Evolutionary conservation across 2,888 invertebrate genomes (phyloP), one percentile per base, ranked within the genome.

Genomic region (Lasioglossum marginatum): DNA sequence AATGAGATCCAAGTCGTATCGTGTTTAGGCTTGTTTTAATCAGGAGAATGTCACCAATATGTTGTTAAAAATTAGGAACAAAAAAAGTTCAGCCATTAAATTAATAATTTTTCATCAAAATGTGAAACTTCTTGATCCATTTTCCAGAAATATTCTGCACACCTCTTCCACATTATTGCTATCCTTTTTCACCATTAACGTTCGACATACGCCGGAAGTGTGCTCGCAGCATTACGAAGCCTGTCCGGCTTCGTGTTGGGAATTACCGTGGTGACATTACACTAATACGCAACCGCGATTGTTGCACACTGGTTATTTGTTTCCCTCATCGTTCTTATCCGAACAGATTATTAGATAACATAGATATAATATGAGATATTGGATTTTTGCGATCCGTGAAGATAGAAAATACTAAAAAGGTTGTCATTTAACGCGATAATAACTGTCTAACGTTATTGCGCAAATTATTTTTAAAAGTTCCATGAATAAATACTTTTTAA

Each of bases 171-270:
- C 57, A 79, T 81, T 75, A 63, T 40, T 40, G 75, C 70, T 63
- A 19, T 40, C 45, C 73, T 79, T n/a, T 57, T 57, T n/a, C 48
- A 10, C 12, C 37, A 3, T 78, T 68, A 80, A 37, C 60, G 85
- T 73, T 34, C 78, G 45, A 66, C 48, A 16, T 52, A 81, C 66
- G 76, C 87, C 87, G 87, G 87, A 87, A 87, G 81, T 77, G 68
- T 60, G 79, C 40, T 76, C 76, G 70, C 75, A 63, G 68, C 73
- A 48, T 76, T 48, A 73, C 80, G 43, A 68, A 66, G 43, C 34
- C 31, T 43, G 66, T 80, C 77, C 40, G 86, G 82, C 83, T 87
- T 87, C 83, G 79, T 43, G 77, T 78, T 52, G 60, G 43, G 79
- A 86, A 86, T 86, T 76, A 83, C 34, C 68, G 63, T 31, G 71